Conservation (phyloP, 2,113 vertebrate species). For the Urocitellus parryii region DNA sequence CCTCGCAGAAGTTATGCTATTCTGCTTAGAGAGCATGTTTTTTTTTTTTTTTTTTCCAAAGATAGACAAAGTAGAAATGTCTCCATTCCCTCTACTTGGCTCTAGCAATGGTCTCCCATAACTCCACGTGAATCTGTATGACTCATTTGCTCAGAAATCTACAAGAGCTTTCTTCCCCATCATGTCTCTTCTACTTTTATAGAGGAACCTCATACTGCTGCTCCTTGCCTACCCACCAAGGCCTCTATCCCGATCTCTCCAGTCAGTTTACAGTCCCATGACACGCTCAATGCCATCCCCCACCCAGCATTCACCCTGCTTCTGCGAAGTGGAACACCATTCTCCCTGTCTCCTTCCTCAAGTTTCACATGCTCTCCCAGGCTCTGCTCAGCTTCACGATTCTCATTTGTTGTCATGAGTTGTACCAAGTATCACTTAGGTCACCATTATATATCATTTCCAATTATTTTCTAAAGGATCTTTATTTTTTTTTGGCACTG, state of each 20-base stretch:
- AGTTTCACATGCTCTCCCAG: neutral
- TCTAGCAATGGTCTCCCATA: neutral
- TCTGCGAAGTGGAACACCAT: fast-evolving
- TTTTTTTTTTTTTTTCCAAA: neutral
- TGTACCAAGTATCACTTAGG: neutral
- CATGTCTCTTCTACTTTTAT: neutral
- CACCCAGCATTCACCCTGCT: fast-evolving
- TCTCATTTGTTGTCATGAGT: neutral
- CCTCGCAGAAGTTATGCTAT: neutral
- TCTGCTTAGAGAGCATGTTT: neutral
- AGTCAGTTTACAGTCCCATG: neutral
- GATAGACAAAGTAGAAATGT: neutral
- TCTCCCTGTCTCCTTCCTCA: neutral
- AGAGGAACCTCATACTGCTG: neutral
- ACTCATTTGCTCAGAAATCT: neutral
- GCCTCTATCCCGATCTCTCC: neutral
- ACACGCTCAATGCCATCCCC: fast-evolving
- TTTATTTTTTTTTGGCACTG: neutral
- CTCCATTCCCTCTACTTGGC: neutral
- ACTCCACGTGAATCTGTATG: neutral
- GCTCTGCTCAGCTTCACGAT: neutral
- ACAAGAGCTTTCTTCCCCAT: neutral
- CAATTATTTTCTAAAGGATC: neutral
- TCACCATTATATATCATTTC: neutral
- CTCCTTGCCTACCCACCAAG: fast-evolving